Conservation (phyloP, 2,797 vertebrate genomes). For the Eulemur coronatus region DNA sequence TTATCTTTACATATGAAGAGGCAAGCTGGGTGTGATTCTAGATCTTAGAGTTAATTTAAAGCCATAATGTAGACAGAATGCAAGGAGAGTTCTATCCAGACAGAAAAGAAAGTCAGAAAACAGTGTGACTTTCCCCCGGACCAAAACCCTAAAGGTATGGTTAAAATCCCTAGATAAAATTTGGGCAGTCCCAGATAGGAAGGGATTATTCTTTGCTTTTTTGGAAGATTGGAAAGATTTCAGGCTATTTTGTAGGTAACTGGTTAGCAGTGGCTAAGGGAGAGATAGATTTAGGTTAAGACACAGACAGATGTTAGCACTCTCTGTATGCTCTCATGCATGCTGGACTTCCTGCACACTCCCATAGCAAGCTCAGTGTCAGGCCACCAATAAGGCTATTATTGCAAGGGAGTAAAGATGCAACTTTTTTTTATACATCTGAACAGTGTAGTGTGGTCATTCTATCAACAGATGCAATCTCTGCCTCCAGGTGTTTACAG, state of each 20-base stretch:
- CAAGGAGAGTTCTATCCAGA: not conserved
- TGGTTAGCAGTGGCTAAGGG: not conserved
- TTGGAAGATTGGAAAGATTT: not conserved
- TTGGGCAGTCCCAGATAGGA: not conserved
- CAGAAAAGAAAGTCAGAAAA: not conserved
- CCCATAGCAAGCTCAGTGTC: not conserved
- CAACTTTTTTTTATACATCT: not conserved
- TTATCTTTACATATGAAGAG: not conserved
- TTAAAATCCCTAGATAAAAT: not conserved
- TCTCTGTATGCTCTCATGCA: not conserved
- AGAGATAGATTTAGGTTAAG: not conserved
- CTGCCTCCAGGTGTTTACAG: not conserved
- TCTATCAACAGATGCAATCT: not conserved
- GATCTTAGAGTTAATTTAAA: not conserved
- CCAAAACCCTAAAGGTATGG: not conserved
- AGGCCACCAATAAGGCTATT: not conserved
- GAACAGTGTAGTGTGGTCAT: too few relatives aligned
- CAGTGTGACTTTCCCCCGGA: not conserved
- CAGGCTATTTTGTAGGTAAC: not conserved
- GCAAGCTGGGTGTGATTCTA: not conserved
- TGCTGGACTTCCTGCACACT: not conserved
- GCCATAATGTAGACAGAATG: not conserved
- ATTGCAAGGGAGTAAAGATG: not conserved
- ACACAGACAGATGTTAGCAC: not conserved
- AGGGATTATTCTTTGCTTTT: not conserved